Percentiles rank a stretch among this genome's conserved stretches.
Conservation (phyloP, 2,888 invertebrate species). For the Tortricodes alternella region DNA sequence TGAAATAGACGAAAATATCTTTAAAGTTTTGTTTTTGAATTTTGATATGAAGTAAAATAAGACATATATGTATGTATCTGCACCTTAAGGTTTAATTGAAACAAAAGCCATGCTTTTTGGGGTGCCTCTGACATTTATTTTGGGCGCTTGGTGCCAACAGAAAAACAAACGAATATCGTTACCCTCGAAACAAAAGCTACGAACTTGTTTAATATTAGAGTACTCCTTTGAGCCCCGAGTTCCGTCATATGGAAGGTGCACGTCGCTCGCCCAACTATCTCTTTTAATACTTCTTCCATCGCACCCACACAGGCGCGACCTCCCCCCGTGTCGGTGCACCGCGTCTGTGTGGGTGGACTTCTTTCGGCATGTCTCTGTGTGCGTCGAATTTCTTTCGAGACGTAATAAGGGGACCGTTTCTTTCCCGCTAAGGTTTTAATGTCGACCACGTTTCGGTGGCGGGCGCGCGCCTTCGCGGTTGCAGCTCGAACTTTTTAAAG, state of each 20-base stretch:
- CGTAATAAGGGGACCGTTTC: constrained; percentile 83
- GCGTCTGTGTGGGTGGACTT: constrained; percentile 73
- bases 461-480: constrained; percentile 80
- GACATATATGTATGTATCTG: too few species aligned
- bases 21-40: too few species aligned
- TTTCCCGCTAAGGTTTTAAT: constrained; percentile 83
- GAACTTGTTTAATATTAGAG: constrained; percentile 24
- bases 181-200: constrained; percentile 1
- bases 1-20: too few species aligned
- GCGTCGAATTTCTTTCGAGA: constrained; percentile 82
- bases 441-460: constrained; percentile 81
- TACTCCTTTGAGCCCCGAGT: constrained; percentile 43
- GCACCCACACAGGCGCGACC: constrained; percentile 61
- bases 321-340: constrained; percentile 61
- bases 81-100: too few species aligned
- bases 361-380: constrained; percentile 74
- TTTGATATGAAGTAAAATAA: too few species aligned
- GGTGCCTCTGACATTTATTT: background rate
- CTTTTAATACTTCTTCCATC: constrained; percentile 79
- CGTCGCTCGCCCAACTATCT: constrained; percentile 78
- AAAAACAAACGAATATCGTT: constrained; percentile 8
- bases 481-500: constrained; percentile 61
- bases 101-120: background rate
- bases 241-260: constrained; percentile 59
- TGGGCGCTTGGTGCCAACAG: background rate